These are phyloP conservation scores for Bombus huntii DNA, from an alignment of 1,140 invertebrate species.

Conservation along the genomic window DNA sequence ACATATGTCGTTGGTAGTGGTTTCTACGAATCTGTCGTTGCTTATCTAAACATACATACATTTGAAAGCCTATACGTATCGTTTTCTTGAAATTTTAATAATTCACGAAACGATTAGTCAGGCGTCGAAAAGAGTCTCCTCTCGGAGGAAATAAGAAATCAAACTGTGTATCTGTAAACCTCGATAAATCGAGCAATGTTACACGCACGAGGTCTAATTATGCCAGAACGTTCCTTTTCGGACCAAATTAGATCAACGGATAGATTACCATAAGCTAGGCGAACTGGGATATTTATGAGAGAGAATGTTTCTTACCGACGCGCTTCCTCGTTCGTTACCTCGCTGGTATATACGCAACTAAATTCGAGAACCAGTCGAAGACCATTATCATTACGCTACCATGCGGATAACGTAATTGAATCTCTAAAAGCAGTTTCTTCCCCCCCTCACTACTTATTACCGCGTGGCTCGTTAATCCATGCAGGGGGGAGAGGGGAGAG, in stretches of 20 bases:
- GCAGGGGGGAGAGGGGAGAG: not conserved
- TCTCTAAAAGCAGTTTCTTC: constrained; percentile 13
- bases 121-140: not conserved
- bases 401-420: constrained; percentile 42
- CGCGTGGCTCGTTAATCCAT: constrained; percentile 19
- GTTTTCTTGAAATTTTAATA: not conserved
- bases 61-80: not conserved
- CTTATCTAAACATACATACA: too few species aligned
- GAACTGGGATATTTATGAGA: not conserved
- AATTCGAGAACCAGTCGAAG: not conserved
- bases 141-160: not conserved
- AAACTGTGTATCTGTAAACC: not conserved
- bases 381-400: constrained; percentile 25
- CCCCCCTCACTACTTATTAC: constrained; percentile 17
- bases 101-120: not conserved
- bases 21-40: too few species aligned
- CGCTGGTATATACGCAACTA: not conserved
- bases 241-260: not conserved
- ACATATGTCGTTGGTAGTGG: too few species aligned
- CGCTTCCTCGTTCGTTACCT: not conserved
- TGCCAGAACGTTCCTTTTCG: not conserved
- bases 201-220: not conserved
- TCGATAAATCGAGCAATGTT: not conserved
- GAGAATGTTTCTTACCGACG: not conserved
- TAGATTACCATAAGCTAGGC: not conserved